These are phyloP conservation scores for Sepiola atlantica DNA, from an alignment of 2,888 invertebrate genomes.

Conservation along the genomic window DNA sequence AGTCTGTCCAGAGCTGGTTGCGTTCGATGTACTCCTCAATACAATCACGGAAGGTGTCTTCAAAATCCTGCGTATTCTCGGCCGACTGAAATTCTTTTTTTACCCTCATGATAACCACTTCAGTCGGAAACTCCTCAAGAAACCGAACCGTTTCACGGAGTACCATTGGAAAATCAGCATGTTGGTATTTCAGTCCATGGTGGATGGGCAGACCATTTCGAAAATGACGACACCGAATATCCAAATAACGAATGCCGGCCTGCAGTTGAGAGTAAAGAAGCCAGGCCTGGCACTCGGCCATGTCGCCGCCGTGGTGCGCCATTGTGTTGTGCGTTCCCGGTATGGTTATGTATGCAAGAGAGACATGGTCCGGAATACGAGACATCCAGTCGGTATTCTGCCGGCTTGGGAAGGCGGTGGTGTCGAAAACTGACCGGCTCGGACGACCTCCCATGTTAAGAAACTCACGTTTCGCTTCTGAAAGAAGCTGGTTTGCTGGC, in stretches of 20 bases:
- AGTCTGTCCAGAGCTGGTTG: not conserved
- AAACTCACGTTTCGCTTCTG: not conserved
- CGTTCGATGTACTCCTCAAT: not conserved
- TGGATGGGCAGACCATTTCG: constrained; percentile 35
- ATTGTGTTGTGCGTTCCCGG: constrained; percentile 42
- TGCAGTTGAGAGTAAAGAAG: constrained; percentile 25
- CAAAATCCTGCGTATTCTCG: not conserved
- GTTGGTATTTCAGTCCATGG: constrained; percentile 41
- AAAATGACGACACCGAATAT: constrained; percentile 40
- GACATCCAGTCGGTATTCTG: constrained; percentile 45
- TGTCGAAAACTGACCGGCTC: not conserved
- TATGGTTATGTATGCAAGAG: constrained; percentile 32
- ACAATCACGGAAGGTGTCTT: not conserved
- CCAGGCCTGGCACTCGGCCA: constrained; percentile 40
- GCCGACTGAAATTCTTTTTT: constrained; percentile 43
- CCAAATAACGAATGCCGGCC: constrained; percentile 40
- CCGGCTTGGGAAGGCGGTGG: not conserved
- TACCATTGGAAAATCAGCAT: constrained; percentile 42
- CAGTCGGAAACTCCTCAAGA: not conserved
- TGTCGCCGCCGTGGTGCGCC: constrained; percentile 38
- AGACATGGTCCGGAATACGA: not conserved
- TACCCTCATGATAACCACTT: not conserved
- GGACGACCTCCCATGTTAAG: not conserved
- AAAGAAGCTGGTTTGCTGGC: not conserved
- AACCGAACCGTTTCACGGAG: not conserved